These are phyloP conservation scores for Eueremaeus valkanovi DNA, from an alignment of 2,888 invertebrate genomes.

Conservation along the genomic window DNA sequence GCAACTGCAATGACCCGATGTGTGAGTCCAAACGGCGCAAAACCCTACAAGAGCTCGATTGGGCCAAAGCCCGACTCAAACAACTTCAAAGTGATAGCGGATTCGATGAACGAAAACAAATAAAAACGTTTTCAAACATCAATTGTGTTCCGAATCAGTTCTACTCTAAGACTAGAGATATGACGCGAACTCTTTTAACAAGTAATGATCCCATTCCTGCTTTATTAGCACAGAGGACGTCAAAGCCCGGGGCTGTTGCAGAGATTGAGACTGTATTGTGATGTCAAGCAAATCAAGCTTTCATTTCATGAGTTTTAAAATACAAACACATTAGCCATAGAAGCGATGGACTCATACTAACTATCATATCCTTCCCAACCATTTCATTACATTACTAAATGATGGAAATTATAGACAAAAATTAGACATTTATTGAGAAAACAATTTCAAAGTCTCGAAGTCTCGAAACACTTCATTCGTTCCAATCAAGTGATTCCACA, in stretches of 20 bases:
- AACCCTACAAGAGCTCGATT: constrained; percentile 81
- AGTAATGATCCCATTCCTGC: constrained; percentile 52
- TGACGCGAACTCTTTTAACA: constrained; percentile 55
- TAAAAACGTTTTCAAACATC: not conserved
- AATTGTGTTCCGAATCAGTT: constrained; percentile 10
- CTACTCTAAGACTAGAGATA: constrained; percentile 52
- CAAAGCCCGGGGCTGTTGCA: constrained; percentile 37
- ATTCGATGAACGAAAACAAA: not conserved
- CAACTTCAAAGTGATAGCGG: constrained; percentile 15
- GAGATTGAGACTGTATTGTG: constrained; percentile 46
- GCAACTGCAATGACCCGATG: constrained; percentile 71
- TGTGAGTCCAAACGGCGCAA: constrained; percentile 83
- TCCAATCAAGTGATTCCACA: too few species aligned
- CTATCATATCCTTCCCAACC: too few species aligned
- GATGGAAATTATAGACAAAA: too few species aligned
- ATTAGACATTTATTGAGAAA: too few species aligned
- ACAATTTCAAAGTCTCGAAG: too few species aligned
- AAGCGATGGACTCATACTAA: too few species aligned
- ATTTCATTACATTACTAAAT: too few species aligned
- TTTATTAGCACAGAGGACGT: constrained; percentile 30
- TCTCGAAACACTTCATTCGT: too few species aligned
- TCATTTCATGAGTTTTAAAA: too few species aligned
- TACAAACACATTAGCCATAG: too few species aligned
- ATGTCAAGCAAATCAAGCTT: constrained; percentile 34
- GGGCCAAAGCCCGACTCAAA: constrained; percentile 59